Conservation (phyloP, 2,797 vertebrate genomes). For the Epinephelus malabaricus region DNA sequence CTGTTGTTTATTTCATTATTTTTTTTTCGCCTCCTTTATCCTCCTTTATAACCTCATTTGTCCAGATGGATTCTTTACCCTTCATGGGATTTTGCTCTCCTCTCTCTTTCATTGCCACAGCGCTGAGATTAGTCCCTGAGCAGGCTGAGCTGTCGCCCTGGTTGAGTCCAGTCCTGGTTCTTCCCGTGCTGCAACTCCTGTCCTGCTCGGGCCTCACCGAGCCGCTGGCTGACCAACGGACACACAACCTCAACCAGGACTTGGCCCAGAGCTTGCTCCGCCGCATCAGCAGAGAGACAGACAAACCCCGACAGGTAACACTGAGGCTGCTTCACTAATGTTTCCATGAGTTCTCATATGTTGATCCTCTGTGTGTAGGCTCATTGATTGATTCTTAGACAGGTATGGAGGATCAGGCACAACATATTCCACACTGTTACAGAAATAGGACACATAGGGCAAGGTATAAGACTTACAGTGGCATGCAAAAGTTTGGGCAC, state of each 20-base stretch:
- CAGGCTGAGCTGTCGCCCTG: slow-evolving; percentile 73
- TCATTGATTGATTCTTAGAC: too few species aligned
- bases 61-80: not conserved
- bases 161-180: slow-evolving; percentile 85
- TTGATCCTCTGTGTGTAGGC: too few species aligned
- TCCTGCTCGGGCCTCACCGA: slow-evolving; percentile 88
- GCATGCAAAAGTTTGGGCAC: too few species aligned
- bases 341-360: too few species aligned
- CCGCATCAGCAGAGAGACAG: slow-evolving; percentile 76
- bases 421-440: too few species aligned
- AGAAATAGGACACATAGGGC: too few species aligned
- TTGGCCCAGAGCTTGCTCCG: slow-evolving; percentile 86
- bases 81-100: not conserved
- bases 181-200: slow-evolving; percentile 92
- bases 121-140: slow-evolving; percentile 83
- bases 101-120: slow-evolving; percentile 71
- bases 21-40: not conserved
- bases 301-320: slow-evolving; percentile 68
- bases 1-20: not conserved
- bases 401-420: too few species aligned
- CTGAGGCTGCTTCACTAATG: too few species aligned
- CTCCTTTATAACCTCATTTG: not conserved
- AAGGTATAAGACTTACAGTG: too few species aligned
- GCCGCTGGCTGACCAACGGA: slow-evolving; percentile 81
- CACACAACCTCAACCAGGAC: slow-evolving; percentile 82